Conservation (phyloP, 2,888 invertebrate species). For the Stenichneumon culpator region DNA sequence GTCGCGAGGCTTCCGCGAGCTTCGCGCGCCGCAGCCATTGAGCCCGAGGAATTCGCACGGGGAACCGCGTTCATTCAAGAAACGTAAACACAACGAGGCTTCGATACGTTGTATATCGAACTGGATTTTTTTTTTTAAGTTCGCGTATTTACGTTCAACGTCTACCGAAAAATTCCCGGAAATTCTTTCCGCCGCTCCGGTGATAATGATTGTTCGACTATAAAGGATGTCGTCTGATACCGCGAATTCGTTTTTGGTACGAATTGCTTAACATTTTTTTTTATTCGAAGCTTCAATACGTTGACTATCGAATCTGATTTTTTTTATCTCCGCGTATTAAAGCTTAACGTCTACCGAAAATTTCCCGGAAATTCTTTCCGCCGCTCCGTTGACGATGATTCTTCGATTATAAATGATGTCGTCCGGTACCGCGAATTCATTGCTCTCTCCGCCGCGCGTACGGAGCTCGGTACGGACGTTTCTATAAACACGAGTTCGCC, state of each 20-base stretch:
- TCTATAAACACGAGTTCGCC: conserved; percentile 73
- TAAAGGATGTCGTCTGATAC: neutral
- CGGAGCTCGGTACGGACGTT: conserved; percentile 28
- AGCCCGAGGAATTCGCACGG: neutral
- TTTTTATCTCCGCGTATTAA: neutral
- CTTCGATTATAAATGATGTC: neutral
- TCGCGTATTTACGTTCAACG: neutral
- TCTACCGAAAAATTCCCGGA: neutral
- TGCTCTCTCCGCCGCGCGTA: conserved; percentile 34
- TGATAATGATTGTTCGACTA: neutral
- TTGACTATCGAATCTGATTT: conserved; percentile 3
- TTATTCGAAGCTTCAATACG: neutral
- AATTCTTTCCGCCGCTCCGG: neutral
- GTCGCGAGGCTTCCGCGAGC: conserved; percentile 5
- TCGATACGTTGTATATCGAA: conserved; percentile 2
- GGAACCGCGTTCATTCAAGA: conserved; percentile 56
- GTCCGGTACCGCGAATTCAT: conserved; percentile 14
- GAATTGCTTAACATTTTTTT: too few relatives aligned
- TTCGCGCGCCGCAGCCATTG: neutral
- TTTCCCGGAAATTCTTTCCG: neutral
- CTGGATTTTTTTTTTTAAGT: conserved; percentile 16
- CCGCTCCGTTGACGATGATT: neutral
- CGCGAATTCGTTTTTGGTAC: conserved; percentile 7
- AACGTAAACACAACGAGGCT: conserved; percentile 46
- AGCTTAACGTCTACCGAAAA: neutral